Conservation (phyloP, 2,113 vertebrate species). For the Microtus pennsylvanicus region DNA sequence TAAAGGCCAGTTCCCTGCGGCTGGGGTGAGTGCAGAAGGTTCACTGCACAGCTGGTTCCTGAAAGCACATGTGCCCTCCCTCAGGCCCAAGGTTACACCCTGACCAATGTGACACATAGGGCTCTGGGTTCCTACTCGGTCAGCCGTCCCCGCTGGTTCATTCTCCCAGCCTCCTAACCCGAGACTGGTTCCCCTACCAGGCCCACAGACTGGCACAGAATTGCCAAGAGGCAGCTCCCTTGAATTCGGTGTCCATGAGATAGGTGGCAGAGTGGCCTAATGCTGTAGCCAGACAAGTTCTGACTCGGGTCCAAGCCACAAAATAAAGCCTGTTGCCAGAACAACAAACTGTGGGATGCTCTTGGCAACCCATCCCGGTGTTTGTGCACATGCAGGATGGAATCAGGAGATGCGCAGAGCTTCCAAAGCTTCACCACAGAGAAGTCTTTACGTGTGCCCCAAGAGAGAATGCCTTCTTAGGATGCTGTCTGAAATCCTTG, state of each 20-base stretch:
- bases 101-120: not conserved
- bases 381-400: not conserved
- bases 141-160: not conserved
- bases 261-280: conserved; percentile 49
- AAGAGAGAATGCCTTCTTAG: not conserved
- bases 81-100: not conserved
- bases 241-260: conserved; percentile 18
- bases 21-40: rapidly evolving
- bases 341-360: not conserved
- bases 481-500: not conserved
- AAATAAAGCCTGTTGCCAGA: conserved; percentile 38
- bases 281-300: conserved; percentile 70
- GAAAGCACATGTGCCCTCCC: not conserved
- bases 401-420: not conserved
- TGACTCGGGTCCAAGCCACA: conserved; percentile 69
- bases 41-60: conserved; percentile 56
- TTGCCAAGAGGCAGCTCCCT: not conserved
- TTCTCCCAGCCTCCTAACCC: not conserved
- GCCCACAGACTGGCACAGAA: not conserved
- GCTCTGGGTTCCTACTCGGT: not conserved
- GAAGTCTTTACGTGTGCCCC: not conserved
- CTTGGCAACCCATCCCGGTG: not conserved
- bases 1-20: rapidly evolving
- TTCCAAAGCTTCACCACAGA: rapidly evolving
- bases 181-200: not conserved